A percentile compares a stretch with the other conserved stretches of the same genome.
phyloP scores from a whole-genome alignment of 2,113 vertebrate genomes.

The Pongo abelii region DNA sequence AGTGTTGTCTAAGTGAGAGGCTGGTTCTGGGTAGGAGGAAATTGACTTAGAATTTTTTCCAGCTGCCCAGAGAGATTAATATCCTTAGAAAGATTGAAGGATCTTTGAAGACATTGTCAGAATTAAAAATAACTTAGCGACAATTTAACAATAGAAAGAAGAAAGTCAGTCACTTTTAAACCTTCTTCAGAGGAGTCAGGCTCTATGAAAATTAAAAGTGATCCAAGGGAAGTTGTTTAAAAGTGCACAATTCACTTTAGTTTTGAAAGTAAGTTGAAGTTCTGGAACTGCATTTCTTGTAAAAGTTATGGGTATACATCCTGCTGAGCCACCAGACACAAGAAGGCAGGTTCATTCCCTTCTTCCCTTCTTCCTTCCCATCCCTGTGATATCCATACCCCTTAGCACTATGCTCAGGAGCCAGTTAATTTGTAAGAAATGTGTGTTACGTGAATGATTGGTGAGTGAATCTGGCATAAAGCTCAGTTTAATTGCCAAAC shows the following conservation, averaged over 20 bases:
- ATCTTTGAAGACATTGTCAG: slow-evolving; percentile 2
- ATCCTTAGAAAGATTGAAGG: slow-evolving; percentile 19
- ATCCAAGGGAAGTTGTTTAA: neutral
- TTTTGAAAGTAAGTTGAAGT: slow-evolving; percentile 31
- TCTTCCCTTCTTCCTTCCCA: neutral
- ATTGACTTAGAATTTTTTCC: neutral
- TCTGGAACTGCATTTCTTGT: neutral
- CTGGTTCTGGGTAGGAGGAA: neutral
- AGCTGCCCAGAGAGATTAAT: slow-evolving; percentile 50
- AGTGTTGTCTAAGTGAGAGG: neutral
- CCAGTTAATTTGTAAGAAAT: neutral
- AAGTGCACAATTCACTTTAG: slow-evolving; percentile 44
- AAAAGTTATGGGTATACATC: neutral
- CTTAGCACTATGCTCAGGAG: neutral
- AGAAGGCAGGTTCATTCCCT: neutral
- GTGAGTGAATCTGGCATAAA: neutral
- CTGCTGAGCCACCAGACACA: neutral
- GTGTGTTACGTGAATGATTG: neutral
- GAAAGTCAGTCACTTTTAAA: slow-evolving; percentile 41
- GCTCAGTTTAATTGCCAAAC: neutral
- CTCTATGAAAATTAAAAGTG: slow-evolving; percentile 36
- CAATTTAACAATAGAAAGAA: slow-evolving; percentile 22
- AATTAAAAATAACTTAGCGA: slow-evolving; percentile 55
- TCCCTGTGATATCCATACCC: neutral
- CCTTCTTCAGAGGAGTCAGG: slow-evolving; percentile 30